Evolutionary conservation across 1,140 invertebrate genomes (phyloP), one percentile per base, ranked within the genome.

Genomic region (Amyelois transitella): DNA sequence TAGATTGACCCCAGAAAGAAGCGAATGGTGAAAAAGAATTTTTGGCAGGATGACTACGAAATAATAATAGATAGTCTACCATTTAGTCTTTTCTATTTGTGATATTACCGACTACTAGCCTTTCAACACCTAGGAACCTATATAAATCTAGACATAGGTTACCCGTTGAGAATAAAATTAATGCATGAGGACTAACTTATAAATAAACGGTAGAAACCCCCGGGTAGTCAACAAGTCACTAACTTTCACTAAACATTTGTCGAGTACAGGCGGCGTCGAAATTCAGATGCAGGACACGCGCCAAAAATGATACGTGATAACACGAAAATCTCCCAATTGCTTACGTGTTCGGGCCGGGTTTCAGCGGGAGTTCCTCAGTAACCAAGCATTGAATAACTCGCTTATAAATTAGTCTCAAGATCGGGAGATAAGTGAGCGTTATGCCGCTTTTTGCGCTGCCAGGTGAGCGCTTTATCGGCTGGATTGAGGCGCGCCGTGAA

Each of bases 251-350:
- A 57, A 64, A 64, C 58, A 53, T 19, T 49, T 47, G 53, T 5
- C 49, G 50, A 53, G 22, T 43, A 51, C 53, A 50, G 25, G 49
- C 53, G 48, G 22, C 45, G 24, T 52, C 22, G n/a, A 51, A 59
- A 60, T 69, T 67, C 45, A 20, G 53, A 75, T 75, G 67, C 71
- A 65, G 54, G 73, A 48, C 84, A 81, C 84, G 84, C 71, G 59
- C 77, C 62, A 63, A 75, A 87, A 77, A 87, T 87, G 81, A 85
- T 85, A 85, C 81, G 80, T 85, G 81, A 85, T 84, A 84, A 87
- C 78, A 82, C 66, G 80, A 82, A 82, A 82, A 81, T 77, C 84
- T 82, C 75, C 77, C 84, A 78, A 87, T 82, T 84, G 81, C 80
- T 85, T 87, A 85, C 81, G 83, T 85, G 78, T 77, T 69, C 62